Conservation (phyloP, 2,113 vertebrate species). For the Sphaerodactylus townsendi region DNA sequence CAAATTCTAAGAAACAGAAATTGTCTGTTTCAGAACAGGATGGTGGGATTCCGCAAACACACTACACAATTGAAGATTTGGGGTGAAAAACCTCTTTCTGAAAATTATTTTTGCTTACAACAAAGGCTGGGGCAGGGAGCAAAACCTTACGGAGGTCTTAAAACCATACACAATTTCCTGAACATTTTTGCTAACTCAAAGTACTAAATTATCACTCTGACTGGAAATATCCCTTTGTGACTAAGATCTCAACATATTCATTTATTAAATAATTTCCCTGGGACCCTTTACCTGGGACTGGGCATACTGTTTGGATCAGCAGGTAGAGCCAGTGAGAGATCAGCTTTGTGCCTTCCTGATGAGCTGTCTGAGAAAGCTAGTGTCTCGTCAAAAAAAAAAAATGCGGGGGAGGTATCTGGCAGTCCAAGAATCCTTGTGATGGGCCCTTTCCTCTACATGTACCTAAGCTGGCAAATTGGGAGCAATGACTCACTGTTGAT, state of each 20-base stretch:
- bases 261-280: not conserved
- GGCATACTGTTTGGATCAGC: not conserved
- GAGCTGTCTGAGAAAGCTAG: not conserved
- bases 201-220: not conserved
- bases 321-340: not conserved
- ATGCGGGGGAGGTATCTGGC: not conserved
- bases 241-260: not conserved
- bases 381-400: not conserved
- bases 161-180: not conserved
- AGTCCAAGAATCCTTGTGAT: not conserved
- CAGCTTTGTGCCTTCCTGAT: not conserved
- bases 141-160: not conserved
- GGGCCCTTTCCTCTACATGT: not conserved
- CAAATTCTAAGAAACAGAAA: constrained; percentile 76
- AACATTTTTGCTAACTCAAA: not conserved
- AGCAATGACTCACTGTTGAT: constrained; percentile 72
- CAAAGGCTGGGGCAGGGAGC: not conserved
- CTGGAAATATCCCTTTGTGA: not conserved
- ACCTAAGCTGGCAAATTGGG: not conserved
- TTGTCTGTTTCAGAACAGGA: not conserved
- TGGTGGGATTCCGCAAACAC: not conserved
- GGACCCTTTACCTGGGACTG: not conserved
- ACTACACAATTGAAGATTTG: not conserved
- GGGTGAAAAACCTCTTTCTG: not conserved
- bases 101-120: not conserved